Percentiles rank a stretch among this genome's conserved stretches.
Evolutionary conservation across 1,140 invertebrate genomes (phyloP).

Genomic region (Drosophila pandora): DNA sequence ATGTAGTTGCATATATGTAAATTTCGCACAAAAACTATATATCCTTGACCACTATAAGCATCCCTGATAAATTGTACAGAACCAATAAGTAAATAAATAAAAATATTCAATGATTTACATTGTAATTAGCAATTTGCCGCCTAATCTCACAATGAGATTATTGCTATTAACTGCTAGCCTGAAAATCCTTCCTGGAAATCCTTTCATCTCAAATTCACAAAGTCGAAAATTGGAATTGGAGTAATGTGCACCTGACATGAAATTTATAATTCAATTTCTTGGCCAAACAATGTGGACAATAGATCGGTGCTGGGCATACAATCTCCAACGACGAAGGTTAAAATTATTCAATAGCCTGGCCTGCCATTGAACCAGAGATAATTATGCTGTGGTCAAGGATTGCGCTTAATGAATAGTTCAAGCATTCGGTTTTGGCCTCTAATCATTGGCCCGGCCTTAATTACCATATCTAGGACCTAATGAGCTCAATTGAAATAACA

Average conservation of each 20-base stretch:
- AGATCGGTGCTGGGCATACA: background rate
- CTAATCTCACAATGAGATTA: background rate
- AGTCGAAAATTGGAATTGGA: background rate
- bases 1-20: no score
- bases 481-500: constrained; percentile 52
- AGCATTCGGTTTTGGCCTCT: constrained; percentile 6
- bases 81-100: no score
- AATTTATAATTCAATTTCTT: constrained; percentile 38
- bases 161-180: background rate
- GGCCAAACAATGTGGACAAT: constrained; percentile 11
- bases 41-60: no score
- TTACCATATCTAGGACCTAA: constrained; percentile 41
- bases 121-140: no score
- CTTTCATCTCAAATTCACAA: background rate
- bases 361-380: constrained; percentile 20
- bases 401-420: constrained; percentile 21
- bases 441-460: constrained; percentile 4
- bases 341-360: constrained; percentile 3
- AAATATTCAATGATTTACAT: no score
- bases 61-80: no score
- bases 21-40: no score
- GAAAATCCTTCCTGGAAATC: background rate
- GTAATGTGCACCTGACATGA: background rate
- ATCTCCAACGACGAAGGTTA: background rate
- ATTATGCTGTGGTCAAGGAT: constrained; percentile 12